Conservation (phyloP, 1,140 invertebrate genomes). For the Andricus grossulariae region DNA sequence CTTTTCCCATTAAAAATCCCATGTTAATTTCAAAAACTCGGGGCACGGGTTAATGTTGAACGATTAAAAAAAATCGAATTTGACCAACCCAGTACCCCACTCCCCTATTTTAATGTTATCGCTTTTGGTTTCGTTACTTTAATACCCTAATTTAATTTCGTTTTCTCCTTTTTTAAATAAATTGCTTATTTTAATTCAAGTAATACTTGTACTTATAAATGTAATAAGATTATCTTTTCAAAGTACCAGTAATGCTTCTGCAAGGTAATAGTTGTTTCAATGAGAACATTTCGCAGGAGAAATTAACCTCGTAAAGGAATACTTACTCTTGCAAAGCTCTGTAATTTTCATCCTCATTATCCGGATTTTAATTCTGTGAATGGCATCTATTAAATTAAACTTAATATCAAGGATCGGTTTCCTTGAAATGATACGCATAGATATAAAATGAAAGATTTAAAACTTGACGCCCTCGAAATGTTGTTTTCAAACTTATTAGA, state of each 20-base stretch:
- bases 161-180: neutral
- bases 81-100: no score
- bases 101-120: no score
- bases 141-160: no score
- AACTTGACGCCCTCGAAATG: neutral
- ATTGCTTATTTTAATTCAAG: neutral
- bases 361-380: neutral
- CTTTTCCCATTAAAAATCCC: no score
- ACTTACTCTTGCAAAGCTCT: neutral
- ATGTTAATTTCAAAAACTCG: no score
- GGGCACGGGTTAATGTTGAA: no score
- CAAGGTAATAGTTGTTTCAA: neutral
- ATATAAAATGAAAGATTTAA: neutral
- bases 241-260: neutral
- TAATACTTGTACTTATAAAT: neutral
- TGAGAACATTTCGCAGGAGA: neutral
- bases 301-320: constrained; percentile 10
- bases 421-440: neutral
- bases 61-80: no score
- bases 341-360: neutral
- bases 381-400: neutral
- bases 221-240: neutral
- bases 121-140: no score
- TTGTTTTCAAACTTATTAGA: no score
- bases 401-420: neutral